These are phyloP conservation scores for Drosophila neotestacea DNA, from an alignment of 2,888 invertebrate genomes.

Conservation along the genomic window DNA sequence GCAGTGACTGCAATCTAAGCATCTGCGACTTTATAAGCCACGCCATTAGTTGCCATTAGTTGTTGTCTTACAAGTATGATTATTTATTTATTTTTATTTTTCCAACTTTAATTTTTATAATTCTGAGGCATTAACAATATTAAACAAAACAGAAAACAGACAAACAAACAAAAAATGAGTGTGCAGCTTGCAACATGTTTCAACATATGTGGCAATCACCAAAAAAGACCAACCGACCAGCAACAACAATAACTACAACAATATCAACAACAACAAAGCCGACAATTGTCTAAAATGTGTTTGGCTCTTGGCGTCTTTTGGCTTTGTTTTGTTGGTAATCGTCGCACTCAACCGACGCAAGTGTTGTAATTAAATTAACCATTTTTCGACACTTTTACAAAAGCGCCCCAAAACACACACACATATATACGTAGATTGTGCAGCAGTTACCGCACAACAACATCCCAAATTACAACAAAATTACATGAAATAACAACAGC, in stretches of 20 bases:
- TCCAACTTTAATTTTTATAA: conserved; percentile 42
- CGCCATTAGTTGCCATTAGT: conserved; percentile 47
- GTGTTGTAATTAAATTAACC: conserved; percentile 76
- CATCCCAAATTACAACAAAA: conserved; percentile 44
- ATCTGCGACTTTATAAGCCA: conserved; percentile 50
- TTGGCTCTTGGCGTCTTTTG: conserved; percentile 52
- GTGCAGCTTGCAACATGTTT: conserved; percentile 64
- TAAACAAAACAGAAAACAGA: conserved; percentile 11
- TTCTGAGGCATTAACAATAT: conserved; percentile 45
- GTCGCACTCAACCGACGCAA: conserved; percentile 75
- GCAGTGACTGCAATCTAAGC: conserved; percentile 49
- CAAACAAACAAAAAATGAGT: conserved; percentile 29
- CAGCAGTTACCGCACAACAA: conserved; percentile 55
- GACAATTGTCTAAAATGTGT: conserved; percentile 67
- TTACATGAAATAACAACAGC: conserved; percentile 22
- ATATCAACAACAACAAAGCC: conserved; percentile 43
- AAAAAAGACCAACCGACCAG: conserved; percentile 38
- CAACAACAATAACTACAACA: conserved; percentile 38
- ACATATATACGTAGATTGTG: conserved; percentile 34
- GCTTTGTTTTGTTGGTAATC: conserved; percentile 73
- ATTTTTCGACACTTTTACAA: conserved; percentile 71
- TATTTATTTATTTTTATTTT: conserved; percentile 39
- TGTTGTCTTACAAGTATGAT: conserved; percentile 36
- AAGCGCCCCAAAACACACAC: conserved; percentile 57
- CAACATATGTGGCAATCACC: conserved; percentile 65